Base-by-base conservation (phyloP, 2,113 vertebrate species). In the Motacilla alba region DNA sequence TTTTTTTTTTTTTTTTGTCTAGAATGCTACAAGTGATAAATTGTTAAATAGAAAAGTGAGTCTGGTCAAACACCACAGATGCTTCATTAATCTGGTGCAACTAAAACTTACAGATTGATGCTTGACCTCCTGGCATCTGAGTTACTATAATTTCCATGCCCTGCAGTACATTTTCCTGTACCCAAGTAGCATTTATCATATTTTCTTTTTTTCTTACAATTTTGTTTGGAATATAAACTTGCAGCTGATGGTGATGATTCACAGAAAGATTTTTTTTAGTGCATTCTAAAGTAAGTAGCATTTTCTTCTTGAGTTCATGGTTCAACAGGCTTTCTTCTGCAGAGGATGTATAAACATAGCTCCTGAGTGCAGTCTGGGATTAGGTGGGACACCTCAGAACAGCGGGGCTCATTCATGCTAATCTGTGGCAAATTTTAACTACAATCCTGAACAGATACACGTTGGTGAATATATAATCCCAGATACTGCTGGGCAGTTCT, bases 101-200 rank as follows among this genome's bases (percentile, higher is more conserved):
- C 43, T 43, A 53, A 70, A 64, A 47, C 2, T 66, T 59, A 64
- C 47, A 92, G 64, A 82, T 39, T 95, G 87, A 58, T 50, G 46
- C 14, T 95, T 96, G 87, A 93, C 58, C 58, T 87, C 13, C 53
- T 82, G 62, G 46, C 83, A 87, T 82, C 62, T 92, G 62, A 88
- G 76, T 68, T 73, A 60, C 76, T 68, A 4, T 75, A 60, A 83
- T 78, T 44, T 43, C 35, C 28, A 21, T 64, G 49, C 44, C 52
- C 47, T 81, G 44, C 68, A 69, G 22, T 64, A 33, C 4, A 37
- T 62, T 86, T 92, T 84, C 47, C 13, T 72, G 17, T 60, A 43
- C 7, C 20, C 15, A 60, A 75, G n/a, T 37, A 64, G 26, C 27
- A 56, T 77, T 90, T 88, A 62, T 55, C 30, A 5, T 47, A 39